Base-by-base conservation (phyloP, 2,888 invertebrate genomes). In the Agrochola lychnidis region DNA sequence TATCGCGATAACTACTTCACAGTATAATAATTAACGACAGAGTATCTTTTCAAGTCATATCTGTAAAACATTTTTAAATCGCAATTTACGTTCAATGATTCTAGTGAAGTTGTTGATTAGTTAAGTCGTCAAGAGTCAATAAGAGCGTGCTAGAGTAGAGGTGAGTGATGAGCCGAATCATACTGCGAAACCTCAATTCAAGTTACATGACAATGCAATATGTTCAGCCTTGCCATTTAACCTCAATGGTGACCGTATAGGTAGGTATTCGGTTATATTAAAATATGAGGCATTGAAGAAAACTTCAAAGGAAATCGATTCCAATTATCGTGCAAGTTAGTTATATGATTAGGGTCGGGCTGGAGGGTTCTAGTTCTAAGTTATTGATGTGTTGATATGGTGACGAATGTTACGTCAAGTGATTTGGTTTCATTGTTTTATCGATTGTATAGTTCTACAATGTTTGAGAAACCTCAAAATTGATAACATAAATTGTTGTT, bases 1-100 rank as follows among this genome's bases (percentile, higher is more conserved):
- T 81, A 84, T 73, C 77, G 87, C 85, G 87, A 88, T 90, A 89
- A 85, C 75, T 48, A 73, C 59, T 80, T 78, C 25, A 61, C 61
- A 67, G 61, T 70, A 42, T 51, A 83, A 79, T 70, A 45, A 79
- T 79, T 79, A 79, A 51, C 48, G 48, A 83, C 40, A 56, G 16
- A 25, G 7, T 53, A 59, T 56, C 19, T 48, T 51, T 51, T 63
- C 30, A 45, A 36, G 62, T 51, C 12, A n/a, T 45, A 51, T 56
- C 53, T 42, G 22, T 25, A 16, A n/a, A 30, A 25, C 30, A 14
- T 45, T 73, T 71, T 45, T 10, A 57, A 73, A 73, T 14, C 4
- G 1, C 59, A 53, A 51, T 61, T 81, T 30, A 30, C 42, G 14
- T 36, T 56, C 36, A 56, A 73, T 48, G 10, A 48, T 73, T 81